A percentile compares a stretch with the other conserved stretches of the same genome.
Conservation (phyloP, 2,797 vertebrate genomes). For the Molossus molossus region DNA sequence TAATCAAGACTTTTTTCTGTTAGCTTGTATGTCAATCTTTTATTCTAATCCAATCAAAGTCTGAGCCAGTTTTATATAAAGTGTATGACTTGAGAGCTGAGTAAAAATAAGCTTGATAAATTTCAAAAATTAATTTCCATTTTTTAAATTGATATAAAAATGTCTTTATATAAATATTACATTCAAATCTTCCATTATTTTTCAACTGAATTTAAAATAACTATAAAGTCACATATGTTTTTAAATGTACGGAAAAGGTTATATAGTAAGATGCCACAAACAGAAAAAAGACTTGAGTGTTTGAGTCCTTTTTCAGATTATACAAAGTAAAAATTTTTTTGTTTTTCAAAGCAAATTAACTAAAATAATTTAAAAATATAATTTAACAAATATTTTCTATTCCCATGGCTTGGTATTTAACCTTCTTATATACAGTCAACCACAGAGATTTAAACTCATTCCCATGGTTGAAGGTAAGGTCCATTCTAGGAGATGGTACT, state of each 20-base stretch:
- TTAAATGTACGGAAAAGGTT: conserved; percentile 66
- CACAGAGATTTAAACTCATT: conserved; percentile 71
- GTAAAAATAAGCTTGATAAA: conserved; percentile 78
- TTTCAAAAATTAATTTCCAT: conserved; percentile 78
- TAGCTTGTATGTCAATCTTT: conserved; percentile 68
- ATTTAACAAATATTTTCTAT: conserved; percentile 76
- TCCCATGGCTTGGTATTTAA: conserved; percentile 60
- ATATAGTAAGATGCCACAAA: conserved; percentile 62
- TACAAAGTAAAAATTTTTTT: conserved; percentile 57
- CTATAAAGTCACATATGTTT: conserved; percentile 35
- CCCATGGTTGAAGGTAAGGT: conserved; percentile 72
- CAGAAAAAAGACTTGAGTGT: conserved; percentile 52
- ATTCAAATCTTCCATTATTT: conserved; percentile 75
- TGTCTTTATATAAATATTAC: conserved; percentile 56
- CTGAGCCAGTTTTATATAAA: conserved; percentile 75
- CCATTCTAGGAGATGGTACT: conserved; percentile 76
- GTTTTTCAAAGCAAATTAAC: conserved; percentile 29
- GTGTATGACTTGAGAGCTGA: conserved; percentile 83
- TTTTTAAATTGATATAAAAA: conserved; percentile 58
- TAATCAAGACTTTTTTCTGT: conserved; percentile 65
- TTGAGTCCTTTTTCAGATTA: conserved; percentile 75
- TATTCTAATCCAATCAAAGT: conserved; percentile 64
- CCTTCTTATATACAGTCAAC: conserved; percentile 57
- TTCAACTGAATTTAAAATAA: conserved; percentile 68
- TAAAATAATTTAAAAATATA: conserved; percentile 65